Evolutionary conservation across 2,113 vertebrate genomes (phyloP).

Genomic region (Donacobius atricapilla): DNA sequence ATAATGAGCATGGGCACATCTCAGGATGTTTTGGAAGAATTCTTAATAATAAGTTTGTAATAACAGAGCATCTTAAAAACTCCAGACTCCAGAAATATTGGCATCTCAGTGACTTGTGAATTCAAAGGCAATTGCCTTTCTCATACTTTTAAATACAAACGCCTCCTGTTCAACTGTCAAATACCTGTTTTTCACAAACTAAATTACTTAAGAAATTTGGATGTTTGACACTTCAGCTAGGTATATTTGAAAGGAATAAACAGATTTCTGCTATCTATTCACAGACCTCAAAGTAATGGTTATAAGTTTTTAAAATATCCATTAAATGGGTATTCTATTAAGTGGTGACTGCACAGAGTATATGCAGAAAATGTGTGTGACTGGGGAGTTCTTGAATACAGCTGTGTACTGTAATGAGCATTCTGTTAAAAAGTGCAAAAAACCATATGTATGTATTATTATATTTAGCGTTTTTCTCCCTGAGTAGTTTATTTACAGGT

Average conservation of each 20-base stretch:
- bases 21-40: neutral
- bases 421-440: neutral
- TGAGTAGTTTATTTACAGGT: neutral
- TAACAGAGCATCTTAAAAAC: neutral
- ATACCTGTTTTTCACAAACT: neutral
- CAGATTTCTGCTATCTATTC: neutral
- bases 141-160: neutral
- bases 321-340: neutral
- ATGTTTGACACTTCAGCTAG: neutral
- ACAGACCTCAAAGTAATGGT: neutral
- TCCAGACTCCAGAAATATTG: neutral
- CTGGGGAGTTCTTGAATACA: neutral
- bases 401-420: neutral
- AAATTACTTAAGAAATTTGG: neutral
- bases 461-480: neutral
- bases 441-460: neutral
- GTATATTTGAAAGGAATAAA: neutral
- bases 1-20: neutral
- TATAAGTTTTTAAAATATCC: neutral
- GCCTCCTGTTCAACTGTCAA: neutral
- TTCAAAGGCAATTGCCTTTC: neutral
- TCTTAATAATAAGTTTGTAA: neutral
- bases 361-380: neutral
- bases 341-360: neutral
- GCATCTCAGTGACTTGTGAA: neutral